phyloP scores from a whole-genome alignment of 2,888 invertebrate genomes.

The Cryptophagus acutangulus region DNA sequence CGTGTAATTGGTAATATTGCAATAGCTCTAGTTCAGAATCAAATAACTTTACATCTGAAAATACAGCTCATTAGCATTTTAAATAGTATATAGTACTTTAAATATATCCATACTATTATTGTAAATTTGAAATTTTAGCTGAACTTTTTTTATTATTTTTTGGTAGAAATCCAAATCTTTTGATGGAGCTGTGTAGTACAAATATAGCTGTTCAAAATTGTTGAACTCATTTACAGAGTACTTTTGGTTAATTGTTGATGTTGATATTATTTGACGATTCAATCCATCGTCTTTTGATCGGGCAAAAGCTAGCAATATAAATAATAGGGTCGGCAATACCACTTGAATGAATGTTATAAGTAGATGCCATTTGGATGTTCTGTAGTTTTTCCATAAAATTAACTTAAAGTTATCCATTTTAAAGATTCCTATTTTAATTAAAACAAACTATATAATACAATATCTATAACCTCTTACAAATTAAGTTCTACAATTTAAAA shows the following conservation, averaged over 20 bases:
- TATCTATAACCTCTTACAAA: no score
- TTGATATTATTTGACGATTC: constrained; percentile 35
- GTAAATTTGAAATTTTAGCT: no score
- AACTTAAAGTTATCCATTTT: no score
- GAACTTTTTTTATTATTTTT: no score
- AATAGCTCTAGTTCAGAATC: constrained; percentile 30
- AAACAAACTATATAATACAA: no score
- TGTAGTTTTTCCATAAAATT: constrained; percentile 41
- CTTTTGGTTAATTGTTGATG: constrained; percentile 31
- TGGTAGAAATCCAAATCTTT: no score
- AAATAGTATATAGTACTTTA: no score
- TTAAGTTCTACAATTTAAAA: no score
- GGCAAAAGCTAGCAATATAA: constrained; percentile 41
- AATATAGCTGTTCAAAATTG: constrained; percentile 21
- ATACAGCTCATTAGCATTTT: no score
- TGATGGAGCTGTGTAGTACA: no score
- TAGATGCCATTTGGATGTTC: constrained; percentile 41
- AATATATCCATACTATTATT: no score
- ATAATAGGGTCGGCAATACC: constrained; percentile 39
- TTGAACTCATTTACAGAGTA: constrained; percentile 9
- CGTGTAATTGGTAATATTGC: constrained; percentile 27
- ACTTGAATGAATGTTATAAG: constrained; percentile 39
- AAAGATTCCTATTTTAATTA: no score
- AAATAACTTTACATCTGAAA: constrained; percentile 36
- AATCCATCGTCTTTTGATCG: constrained; percentile 39